These are phyloP conservation scores for Sander lucioperca DNA, from an alignment of 2,113 vertebrate genomes.

Conservation along the genomic window DNA sequence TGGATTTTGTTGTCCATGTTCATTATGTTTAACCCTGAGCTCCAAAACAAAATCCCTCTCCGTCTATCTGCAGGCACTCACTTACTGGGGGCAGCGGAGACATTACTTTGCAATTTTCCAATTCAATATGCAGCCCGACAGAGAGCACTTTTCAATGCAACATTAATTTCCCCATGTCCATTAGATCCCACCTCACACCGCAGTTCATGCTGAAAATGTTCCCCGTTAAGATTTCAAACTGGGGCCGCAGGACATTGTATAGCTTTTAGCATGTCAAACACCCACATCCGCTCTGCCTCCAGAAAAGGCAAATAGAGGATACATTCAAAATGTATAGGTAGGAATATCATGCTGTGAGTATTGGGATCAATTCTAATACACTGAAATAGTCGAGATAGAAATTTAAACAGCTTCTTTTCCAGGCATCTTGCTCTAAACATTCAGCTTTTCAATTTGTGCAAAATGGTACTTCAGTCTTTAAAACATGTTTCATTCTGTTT, in stretches of 20 bases:
- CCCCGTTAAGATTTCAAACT: slow-evolving; percentile 34
- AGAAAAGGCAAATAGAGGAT: slow-evolving; percentile 41
- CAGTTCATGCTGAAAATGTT: slow-evolving; percentile 59
- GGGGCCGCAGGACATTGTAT: slow-evolving; percentile 39
- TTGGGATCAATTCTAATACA: slow-evolving; percentile 8
- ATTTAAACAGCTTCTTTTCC: slow-evolving; percentile 18
- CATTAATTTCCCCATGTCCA: slow-evolving; percentile 74
- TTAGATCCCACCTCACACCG: slow-evolving; percentile 61
- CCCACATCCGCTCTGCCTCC: slow-evolving; percentile 63
- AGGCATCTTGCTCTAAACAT: background rate
- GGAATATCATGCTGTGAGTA: slow-evolving; percentile 9
- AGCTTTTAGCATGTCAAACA: slow-evolving; percentile 64
- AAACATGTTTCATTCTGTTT: background rate
- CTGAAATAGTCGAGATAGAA: background rate
- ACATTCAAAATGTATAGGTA: slow-evolving; percentile 27
- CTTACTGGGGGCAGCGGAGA: slow-evolving; percentile 44
- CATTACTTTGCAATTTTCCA: slow-evolving; percentile 54
- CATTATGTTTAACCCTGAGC: slow-evolving; percentile 70
- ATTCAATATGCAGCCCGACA: slow-evolving; percentile 66
- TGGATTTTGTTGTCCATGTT: slow-evolving; percentile 74
- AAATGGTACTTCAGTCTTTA: background rate
- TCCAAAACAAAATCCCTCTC: slow-evolving; percentile 62
- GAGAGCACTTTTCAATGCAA: slow-evolving; percentile 70
- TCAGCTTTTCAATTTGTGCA: slow-evolving; percentile 1
- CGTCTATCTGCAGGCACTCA: slow-evolving; percentile 61